phyloP scores from a whole-genome alignment of 2,113 vertebrate genomes.

The Gymnobelideus leadbeateri region DNA sequence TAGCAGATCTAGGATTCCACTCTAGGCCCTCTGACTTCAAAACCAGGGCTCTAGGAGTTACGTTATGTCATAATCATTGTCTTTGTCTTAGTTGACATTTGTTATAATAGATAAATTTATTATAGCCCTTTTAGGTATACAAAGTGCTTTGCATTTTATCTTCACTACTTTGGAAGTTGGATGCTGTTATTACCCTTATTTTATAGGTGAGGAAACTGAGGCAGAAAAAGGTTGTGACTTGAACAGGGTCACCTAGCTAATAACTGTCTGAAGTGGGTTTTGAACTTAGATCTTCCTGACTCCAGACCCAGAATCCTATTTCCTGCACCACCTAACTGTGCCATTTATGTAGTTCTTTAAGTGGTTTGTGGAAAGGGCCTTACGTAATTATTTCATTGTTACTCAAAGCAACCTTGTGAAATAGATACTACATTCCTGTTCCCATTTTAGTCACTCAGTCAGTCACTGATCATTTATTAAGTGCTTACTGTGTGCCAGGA shows the following conservation, averaged over 20 bases:
- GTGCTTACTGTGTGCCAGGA: background rate
- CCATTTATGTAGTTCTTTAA: background rate
- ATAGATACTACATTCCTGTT: background rate
- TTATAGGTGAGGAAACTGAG: background rate
- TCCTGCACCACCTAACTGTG: background rate
- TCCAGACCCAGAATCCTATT: background rate
- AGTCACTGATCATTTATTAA: too few species aligned
- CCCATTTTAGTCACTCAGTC: background rate
- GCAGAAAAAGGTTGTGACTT: background rate
- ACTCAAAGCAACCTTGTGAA: background rate
- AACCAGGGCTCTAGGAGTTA: too few species aligned
- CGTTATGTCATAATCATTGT: too few species aligned
- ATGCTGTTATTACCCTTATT: background rate
- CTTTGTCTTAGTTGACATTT: background rate
- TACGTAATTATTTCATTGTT: background rate
- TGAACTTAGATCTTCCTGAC: background rate
- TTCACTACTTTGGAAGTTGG: background rate
- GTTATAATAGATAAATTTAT: background rate
- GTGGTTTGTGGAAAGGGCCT: background rate
- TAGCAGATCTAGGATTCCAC: background rate
- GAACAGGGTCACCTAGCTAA: too few species aligned
- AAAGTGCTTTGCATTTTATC: background rate
- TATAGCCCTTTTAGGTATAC: background rate
- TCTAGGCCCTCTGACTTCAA: too few species aligned
- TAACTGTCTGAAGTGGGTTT: too few species aligned